Percentiles rank a stretch among this genome's conserved stretches.
phyloP scores from a whole-genome alignment of 1,140 invertebrate species.

The Drosophila pachea region DNA sequence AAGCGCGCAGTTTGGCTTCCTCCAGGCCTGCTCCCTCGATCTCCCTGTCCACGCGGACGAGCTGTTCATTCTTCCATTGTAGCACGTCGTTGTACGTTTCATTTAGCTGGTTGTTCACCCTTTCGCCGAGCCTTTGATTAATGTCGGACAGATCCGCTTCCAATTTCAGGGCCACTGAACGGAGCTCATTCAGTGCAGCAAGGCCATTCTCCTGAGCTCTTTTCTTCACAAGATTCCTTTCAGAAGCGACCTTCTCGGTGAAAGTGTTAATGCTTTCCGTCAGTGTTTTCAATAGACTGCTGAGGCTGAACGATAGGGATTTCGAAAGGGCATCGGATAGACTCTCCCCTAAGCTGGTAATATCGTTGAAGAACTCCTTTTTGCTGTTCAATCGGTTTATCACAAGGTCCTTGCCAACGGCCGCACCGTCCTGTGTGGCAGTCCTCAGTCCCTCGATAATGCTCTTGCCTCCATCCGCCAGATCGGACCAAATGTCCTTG shows the following conservation, averaged over 20 bases:
- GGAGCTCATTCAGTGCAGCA: slow-evolving; percentile 6
- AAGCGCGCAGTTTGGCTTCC: slow-evolving; percentile 26
- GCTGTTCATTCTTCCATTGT: slow-evolving; percentile 36
- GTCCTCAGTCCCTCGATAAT: slow-evolving; percentile 18
- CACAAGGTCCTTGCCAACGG: neutral
- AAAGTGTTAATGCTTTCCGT: neutral
- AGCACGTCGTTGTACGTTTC: slow-evolving; percentile 9
- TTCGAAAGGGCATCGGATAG: slow-evolving; percentile 21
- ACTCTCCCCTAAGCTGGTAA: neutral
- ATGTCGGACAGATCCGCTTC: slow-evolving; percentile 5
- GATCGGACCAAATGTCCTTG: slow-evolving; percentile 7
- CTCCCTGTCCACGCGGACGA: slow-evolving; percentile 27
- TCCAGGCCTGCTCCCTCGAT: slow-evolving; percentile 16
- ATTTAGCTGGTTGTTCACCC: neutral
- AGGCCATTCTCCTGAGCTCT: slow-evolving; percentile 12
- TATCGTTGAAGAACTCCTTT: neutral
- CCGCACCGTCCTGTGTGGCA: slow-evolving; percentile 12
- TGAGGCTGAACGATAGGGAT: neutral
- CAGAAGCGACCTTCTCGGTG: neutral
- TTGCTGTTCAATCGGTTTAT: slow-evolving; percentile 4
- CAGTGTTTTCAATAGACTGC: neutral
- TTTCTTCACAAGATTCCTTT: neutral
- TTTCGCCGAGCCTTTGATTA: slow-evolving; percentile 4
- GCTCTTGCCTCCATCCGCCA: slow-evolving; percentile 12
- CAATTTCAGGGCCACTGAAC: slow-evolving; percentile 1